Evolutionary conservation across 2,888 invertebrate genomes (phyloP).

Genomic region (Agrotis exclamationis): DNA sequence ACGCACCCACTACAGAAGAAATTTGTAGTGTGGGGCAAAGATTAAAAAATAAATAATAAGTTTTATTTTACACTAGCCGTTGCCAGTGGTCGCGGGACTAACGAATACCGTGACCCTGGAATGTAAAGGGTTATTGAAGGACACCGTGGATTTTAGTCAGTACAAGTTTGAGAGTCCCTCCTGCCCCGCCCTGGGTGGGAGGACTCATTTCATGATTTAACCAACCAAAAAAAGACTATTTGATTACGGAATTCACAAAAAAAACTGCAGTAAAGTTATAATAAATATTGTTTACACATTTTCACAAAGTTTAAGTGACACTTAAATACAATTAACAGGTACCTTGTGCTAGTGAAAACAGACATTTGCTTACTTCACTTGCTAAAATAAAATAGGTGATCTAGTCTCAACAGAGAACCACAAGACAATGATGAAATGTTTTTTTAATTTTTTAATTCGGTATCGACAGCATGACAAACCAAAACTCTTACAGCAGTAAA

Average conservation of each 20-base stretch:
- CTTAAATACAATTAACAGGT: background rate
- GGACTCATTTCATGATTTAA: too few relatives aligned
- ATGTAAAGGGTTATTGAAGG: too few relatives aligned
- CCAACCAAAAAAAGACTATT: too few relatives aligned
- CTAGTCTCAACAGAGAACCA: background rate
- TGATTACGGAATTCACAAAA: background rate
- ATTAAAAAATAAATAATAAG: too few relatives aligned
- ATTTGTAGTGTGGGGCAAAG: too few relatives aligned
- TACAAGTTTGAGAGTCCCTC: too few relatives aligned
- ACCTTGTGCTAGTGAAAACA: background rate
- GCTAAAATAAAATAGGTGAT: background rate
- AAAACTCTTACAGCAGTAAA: background rate
- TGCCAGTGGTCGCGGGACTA: too few relatives aligned
- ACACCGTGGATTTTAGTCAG: too few relatives aligned
- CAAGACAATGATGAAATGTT: background rate
- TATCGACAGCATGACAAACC: background rate
- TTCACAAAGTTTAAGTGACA: background rate
- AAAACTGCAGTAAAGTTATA: background rate
- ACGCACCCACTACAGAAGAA: too few relatives aligned
- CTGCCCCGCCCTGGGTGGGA: too few relatives aligned
- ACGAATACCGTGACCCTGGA: too few relatives aligned
- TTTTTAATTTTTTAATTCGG: background rate
- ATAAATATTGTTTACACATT: background rate
- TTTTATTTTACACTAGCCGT: too few relatives aligned
- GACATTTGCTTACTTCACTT: background rate